Percentiles rank a stretch among this genome's conserved stretches.
Conservation (phyloP, 2,797 vertebrate species). For the Hyperoplus lanceolatus region DNA sequence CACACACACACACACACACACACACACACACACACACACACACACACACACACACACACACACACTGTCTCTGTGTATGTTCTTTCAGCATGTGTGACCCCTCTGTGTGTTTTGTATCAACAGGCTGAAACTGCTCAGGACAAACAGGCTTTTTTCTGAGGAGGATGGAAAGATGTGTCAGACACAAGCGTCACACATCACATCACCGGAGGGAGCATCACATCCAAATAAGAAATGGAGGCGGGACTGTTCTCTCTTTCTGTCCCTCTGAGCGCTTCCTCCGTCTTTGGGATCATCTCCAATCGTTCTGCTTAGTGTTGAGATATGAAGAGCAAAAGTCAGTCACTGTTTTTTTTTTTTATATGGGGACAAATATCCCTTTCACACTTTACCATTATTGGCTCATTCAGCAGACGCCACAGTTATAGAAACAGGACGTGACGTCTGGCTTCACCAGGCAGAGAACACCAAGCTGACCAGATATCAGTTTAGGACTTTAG, state of each 20-base stretch:
- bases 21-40: not conserved
- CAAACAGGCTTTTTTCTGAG: conserved; percentile 28
- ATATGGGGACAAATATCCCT: not conserved
- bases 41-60: conserved; percentile 8
- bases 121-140: conserved; percentile 77
- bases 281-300: conserved; percentile 7
- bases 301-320: not conserved
- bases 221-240: conserved; percentile 16
- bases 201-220: conserved; percentile 21
- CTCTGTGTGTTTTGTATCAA: conserved; percentile 63
- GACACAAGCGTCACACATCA: conserved; percentile 36
- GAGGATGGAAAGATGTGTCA: conserved; percentile 22
- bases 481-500: not conserved
- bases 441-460: not conserved
- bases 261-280: conserved; percentile 1
- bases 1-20: too few relatives aligned
- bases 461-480: not conserved
- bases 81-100: conserved; percentile 22
- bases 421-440: not conserved
- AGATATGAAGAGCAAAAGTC: conserved; percentile 2
- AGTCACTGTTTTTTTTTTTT: not conserved
- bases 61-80: not conserved
- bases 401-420: not conserved
- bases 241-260: conserved; percentile 17
- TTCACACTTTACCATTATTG: too few relatives aligned